Base-by-base conservation (phyloP, 1,140 invertebrate species). In the Marisa cornuarietis region DNA sequence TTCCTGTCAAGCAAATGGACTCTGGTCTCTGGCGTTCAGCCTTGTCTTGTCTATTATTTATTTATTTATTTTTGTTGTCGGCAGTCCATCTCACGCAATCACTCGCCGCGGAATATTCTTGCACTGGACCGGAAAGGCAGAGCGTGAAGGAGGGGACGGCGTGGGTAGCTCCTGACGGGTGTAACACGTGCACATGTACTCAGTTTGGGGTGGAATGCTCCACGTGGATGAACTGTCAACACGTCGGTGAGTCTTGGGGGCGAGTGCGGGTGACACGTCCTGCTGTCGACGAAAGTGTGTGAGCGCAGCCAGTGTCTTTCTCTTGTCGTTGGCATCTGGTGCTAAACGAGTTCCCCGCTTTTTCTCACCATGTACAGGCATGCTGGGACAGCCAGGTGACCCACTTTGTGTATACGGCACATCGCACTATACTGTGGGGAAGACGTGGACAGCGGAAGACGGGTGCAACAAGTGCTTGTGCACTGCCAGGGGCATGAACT, bases 401-500 rank as follows among this genome's bases (percentile, higher is more conserved):
- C 69, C 69, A 0, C 54, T 79, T 1, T 83, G 82, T 75, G 58
- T 65, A 16, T 83, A 84, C 62, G 75, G 52, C 13, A 31, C 51
- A 5, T 10, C 20, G 10, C 66, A 83, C 61, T 74, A 74, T 51
- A 75, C 51, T 16, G 76, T 83, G 0, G 80, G 82, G 10, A 71
- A 83, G 14, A 54, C 71, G n/a, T 83, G 81, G 71, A n/a, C 42
- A 51, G 63, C 82, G 10, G 52, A 73, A 14, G 83, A 85, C 58
- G 79, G 79, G 14, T 85, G 83, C 68, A 85, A 85, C 79, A 73
- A 75, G 31, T 85, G 83, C 58, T 24, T 77, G 14, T 85, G 83
- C 76, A 82, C 82, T 5, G 73, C 77, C 18, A n/a, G 24, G 13
- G 83, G 83, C 22, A 83, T 83, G 80, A 75, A 78, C 51, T 85